phyloP scores from a whole-genome alignment of 1,140 invertebrate species.

The Lordiphosa mommai region DNA sequence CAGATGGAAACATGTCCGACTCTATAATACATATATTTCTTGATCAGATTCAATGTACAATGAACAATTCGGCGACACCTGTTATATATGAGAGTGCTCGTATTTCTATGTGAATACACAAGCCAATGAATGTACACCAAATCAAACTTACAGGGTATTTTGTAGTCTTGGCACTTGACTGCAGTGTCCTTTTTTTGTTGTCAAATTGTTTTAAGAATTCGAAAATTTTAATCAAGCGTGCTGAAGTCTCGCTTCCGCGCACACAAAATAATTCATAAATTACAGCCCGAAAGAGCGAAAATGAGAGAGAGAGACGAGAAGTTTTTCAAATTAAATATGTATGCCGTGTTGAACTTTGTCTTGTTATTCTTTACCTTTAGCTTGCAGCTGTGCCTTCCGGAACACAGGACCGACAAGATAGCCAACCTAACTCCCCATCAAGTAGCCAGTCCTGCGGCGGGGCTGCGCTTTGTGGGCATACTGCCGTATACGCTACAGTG shows the following conservation, averaged over 20 bases:
- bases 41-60: no score
- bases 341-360: no score
- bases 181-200: constrained; percentile 28
- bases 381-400: constrained; percentile 15
- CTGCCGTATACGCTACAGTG: constrained; percentile 57
- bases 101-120: no score
- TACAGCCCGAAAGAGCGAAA: constrained; percentile 16
- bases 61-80: no score
- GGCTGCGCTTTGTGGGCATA: constrained; percentile 58
- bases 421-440: constrained; percentile 20
- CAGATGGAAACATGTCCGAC: not conserved
- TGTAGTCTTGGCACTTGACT: no score
- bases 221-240: constrained; percentile 61
- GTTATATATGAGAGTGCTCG: no score
- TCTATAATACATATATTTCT: no score
- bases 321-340: not conserved
- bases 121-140: no score
- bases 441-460: constrained; percentile 41
- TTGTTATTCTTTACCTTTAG: not conserved
- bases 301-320: not conserved
- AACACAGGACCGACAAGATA: constrained; percentile 33
- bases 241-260: constrained; percentile 35
- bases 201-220: constrained; percentile 48
- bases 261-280: constrained; percentile 55
- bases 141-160: not conserved